phyloP scores from a whole-genome alignment of 2,888 invertebrate species.

The Ceratothoa steindachneri region DNA sequence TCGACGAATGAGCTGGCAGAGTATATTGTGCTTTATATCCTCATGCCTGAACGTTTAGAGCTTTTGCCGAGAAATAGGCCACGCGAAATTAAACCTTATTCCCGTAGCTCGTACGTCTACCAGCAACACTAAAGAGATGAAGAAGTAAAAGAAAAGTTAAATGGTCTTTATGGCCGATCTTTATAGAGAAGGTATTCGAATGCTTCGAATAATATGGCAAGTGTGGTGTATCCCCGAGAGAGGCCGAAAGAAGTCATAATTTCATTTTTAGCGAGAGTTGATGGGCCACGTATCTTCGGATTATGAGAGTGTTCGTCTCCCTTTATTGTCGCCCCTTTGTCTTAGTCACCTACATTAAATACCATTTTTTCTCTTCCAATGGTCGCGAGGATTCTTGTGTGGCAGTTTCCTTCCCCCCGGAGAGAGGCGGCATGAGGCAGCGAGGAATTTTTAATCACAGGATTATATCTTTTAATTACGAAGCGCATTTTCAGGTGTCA shows the following conservation, averaged over 20 bases:
- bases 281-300: slow-evolving; percentile 43
- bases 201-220: slow-evolving; percentile 19
- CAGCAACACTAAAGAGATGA: background rate
- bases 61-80: slow-evolving; percentile 21
- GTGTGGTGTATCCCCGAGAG: slow-evolving; percentile 19
- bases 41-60: slow-evolving; percentile 1
- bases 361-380: slow-evolving; percentile 28
- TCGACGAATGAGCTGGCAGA: slow-evolving; percentile 5
- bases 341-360: slow-evolving; percentile 41
- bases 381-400: slow-evolving; percentile 6
- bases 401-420: background rate
- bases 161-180: background rate
- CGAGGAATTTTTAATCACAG: slow-evolving; percentile 11
- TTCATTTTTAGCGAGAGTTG: slow-evolving; percentile 42
- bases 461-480: slow-evolving; percentile 13
- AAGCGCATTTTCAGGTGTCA: slow-evolving; percentile 11
- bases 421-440: background rate
- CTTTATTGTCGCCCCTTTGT: slow-evolving; percentile 43
- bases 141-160: slow-evolving; percentile 15
- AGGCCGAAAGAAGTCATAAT: slow-evolving; percentile 43
- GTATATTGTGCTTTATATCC: slow-evolving; percentile 12
- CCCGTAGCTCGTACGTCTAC: slow-evolving; percentile 3
- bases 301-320: slow-evolving; percentile 43
- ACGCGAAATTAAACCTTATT: slow-evolving; percentile 26
- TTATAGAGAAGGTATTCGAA: slow-evolving; percentile 9